Evolutionary conservation across 2,113 vertebrate species (phyloP).

Genomic region (Psilopsiagon aymara): DNA sequence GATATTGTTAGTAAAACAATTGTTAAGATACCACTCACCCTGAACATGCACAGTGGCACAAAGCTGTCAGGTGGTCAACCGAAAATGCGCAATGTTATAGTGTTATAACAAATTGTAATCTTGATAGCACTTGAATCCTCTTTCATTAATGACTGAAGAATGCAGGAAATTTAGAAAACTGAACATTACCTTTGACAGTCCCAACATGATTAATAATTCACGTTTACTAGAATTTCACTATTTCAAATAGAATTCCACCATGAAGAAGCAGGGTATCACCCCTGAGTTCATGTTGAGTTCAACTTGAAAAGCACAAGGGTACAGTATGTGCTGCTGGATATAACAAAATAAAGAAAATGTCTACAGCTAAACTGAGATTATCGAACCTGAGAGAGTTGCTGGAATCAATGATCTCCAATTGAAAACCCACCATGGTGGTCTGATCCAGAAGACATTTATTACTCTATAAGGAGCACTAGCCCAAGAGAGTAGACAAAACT

Average conservation of each 20-base stretch:
- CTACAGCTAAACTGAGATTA: constrained; percentile 50
- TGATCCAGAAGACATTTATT: constrained; percentile 42
- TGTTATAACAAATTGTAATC: neutral
- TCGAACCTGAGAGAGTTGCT: neutral
- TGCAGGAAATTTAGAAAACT: neutral
- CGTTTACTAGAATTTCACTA: neutral
- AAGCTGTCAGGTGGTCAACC: neutral
- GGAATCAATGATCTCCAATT: constrained; percentile 9
- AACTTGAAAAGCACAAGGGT: neutral
- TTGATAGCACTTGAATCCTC: neutral
- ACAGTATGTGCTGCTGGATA: constrained; percentile 5
- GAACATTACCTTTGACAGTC: neutral
- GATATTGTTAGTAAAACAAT: neutral
- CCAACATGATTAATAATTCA: neutral
- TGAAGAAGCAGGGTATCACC: neutral
- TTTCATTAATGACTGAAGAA: neutral
- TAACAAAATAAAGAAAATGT: constrained; percentile 26
- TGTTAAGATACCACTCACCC: neutral
- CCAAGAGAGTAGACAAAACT: constrained; percentile 16
- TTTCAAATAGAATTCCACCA: constrained; percentile 16
- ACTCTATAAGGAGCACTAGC: constrained; percentile 5
- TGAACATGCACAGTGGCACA: neutral
- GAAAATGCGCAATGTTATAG: fast-evolving
- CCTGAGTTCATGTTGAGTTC: neutral
- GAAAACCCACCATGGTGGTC: neutral